These are phyloP conservation scores for Dichetophora obliterata DNA, from an alignment of 2,888 invertebrate genomes.

Conservation along the genomic window DNA sequence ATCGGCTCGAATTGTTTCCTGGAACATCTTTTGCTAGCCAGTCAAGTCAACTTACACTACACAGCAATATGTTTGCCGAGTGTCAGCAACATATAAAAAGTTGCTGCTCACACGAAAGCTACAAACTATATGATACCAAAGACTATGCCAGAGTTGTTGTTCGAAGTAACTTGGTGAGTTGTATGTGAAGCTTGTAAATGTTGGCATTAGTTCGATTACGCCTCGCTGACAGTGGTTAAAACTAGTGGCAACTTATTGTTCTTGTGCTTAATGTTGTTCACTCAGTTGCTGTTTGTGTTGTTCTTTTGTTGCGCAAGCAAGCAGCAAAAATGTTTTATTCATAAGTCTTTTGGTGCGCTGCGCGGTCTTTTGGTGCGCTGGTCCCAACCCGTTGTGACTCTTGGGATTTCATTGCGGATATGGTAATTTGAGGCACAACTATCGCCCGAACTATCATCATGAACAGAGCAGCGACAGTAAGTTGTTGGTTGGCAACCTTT, in stretches of 20 bases:
- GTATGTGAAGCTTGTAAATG: slow-evolving; percentile 25
- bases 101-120: background rate
- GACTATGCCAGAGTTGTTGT: background rate
- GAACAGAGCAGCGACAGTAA: background rate
- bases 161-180: slow-evolving; percentile 8
- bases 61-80: background rate
- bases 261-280: background rate
- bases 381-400: background rate
- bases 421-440: slow-evolving; percentile 26
- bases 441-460: background rate
- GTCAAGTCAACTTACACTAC: background rate
- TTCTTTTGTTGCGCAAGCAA: background rate
- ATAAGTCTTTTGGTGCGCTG: slow-evolving; percentile 27
- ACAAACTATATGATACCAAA: background rate
- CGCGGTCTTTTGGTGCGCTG: slow-evolving; percentile 18
- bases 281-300: slow-evolving; percentile 4
- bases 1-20: slow-evolving; percentile 30
- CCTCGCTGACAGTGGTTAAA: slow-evolving; percentile 32
- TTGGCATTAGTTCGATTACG: slow-evolving; percentile 31
- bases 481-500: slow-evolving; percentile 13
- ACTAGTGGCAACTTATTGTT: slow-evolving; percentile 32
- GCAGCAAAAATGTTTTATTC: slow-evolving; percentile 32
- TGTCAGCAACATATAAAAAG: background rate
- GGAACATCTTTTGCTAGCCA: slow-evolving; percentile 20
- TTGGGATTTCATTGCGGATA: background rate